Conservation (phyloP, 64 coral and sea anemone species). For the Stichodactyla helianthus region DNA sequence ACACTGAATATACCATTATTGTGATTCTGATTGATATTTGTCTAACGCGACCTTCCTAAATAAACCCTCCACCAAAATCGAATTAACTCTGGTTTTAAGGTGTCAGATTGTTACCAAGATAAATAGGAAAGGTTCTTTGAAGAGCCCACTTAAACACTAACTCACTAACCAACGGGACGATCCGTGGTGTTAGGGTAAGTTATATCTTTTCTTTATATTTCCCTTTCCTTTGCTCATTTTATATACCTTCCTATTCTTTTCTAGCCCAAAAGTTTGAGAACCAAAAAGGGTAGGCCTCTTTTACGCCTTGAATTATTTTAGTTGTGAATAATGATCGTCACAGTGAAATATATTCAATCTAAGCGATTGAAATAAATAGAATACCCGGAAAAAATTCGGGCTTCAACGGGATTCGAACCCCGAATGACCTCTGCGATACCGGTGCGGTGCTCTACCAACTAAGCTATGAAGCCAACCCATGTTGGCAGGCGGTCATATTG, state of each 20-base stretch:
- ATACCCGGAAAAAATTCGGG: too few species aligned
- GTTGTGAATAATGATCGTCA: too few species aligned
- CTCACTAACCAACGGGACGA: neutral
- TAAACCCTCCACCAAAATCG: conserved; percentile 8
- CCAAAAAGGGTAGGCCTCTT: too few species aligned
- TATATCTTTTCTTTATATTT: neutral
- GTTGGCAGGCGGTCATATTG: too few species aligned
- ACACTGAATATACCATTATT: neutral
- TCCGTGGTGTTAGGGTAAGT: neutral
- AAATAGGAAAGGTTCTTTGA: neutral
- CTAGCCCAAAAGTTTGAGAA: neutral
- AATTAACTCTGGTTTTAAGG: conserved; percentile 8
- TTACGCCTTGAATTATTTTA: too few species aligned
- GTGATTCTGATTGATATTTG: conserved; percentile 2
- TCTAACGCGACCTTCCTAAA: neutral
- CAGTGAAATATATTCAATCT: too few species aligned
- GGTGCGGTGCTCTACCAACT: too few species aligned
- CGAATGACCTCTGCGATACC: too few species aligned
- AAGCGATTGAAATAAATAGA: too few species aligned
- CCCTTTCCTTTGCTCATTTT: neutral
- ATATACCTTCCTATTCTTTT: neutral
- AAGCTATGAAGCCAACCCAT: too few species aligned
- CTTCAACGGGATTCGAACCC: too few species aligned
- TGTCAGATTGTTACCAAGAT: neutral
- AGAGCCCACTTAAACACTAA: conserved; percentile 1